Percentiles rank a stretch among this genome's conserved stretches.
These are phyloP conservation scores for Desmophyllum pertusum DNA, from an alignment of 92 coral and sea anemone species.

Conservation along the genomic window DNA sequence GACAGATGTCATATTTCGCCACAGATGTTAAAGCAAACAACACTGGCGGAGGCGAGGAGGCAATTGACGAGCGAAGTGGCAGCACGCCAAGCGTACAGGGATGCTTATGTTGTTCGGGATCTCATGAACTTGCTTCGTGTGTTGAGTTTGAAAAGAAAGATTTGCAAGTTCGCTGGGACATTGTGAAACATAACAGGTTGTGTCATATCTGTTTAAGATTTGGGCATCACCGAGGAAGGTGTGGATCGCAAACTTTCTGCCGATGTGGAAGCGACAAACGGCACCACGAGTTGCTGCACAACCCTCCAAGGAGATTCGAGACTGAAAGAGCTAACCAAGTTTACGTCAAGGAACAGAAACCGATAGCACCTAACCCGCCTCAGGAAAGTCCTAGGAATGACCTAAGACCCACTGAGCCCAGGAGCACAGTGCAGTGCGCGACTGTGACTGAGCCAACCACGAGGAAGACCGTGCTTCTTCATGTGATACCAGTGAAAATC, in stretches of 20 bases:
- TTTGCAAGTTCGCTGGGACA: no score
- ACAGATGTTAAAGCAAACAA: not conserved
- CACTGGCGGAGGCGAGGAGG: not conserved
- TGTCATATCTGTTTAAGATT: slow-evolving; percentile 25
- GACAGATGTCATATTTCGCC: not conserved
- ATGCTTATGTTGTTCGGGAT: not conserved
- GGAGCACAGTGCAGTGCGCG: slow-evolving; percentile 52
- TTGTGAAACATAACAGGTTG: slow-evolving; percentile 8
- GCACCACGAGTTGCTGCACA: no score
- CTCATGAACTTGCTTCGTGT: not conserved
- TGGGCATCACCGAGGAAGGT: slow-evolving; percentile 37
- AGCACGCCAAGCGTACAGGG: no score
- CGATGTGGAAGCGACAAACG: not conserved
- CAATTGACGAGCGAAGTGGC: no score
- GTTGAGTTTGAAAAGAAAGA: slow-evolving; percentile 5
- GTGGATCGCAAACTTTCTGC: slow-evolving; percentile 8
- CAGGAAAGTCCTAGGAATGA: no score
- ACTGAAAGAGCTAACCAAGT: slow-evolving; percentile 1
- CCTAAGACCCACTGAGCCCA: not conserved
- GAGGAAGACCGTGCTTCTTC: slow-evolving; percentile 51
- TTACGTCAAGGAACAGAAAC: not conserved
- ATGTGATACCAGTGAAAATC: slow-evolving; percentile 58
- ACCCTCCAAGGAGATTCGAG: slow-evolving; percentile 2
- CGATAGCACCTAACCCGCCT: not conserved
- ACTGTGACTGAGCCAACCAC: slow-evolving; percentile 22